phyloP scores from a whole-genome alignment of 92 coral and sea anemone genomes.

The Siderastrea siderea region DNA sequence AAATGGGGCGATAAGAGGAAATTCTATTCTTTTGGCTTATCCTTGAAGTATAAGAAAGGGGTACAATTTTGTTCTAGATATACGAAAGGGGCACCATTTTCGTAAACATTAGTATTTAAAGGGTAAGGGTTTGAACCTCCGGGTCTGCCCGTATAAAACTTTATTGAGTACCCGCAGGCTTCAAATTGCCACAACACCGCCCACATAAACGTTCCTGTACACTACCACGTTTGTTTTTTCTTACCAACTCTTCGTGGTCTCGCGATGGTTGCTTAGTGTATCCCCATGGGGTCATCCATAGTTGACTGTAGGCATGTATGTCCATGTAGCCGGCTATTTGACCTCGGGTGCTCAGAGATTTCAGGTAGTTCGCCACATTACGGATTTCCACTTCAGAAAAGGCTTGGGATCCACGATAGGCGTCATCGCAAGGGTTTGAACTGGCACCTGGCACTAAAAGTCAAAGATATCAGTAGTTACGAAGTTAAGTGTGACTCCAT shows the following conservation, averaged over 20 bases:
- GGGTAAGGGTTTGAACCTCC: too few species aligned
- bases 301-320: slow-evolving; percentile 85
- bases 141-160: too few species aligned
- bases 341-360: slow-evolving; percentile 15
- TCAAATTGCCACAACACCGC: background rate
- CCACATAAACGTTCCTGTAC: background rate
- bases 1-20: too few species aligned
- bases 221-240: background rate
- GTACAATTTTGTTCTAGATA: too few species aligned
- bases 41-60: too few species aligned
- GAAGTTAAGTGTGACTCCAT: too few species aligned
- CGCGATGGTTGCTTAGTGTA: slow-evolving; percentile 34
- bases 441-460: slow-evolving; percentile 78
- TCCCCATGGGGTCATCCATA: slow-evolving; percentile 94
- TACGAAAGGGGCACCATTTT: too few species aligned
- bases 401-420: slow-evolving; percentile 66
- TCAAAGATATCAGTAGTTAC: background rate
- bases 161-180: too few species aligned
- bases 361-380: slow-evolving; percentile 74
- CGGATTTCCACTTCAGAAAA: slow-evolving; percentile 76
- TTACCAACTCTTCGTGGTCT: slow-evolving; percentile 76
- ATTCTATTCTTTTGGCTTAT: too few species aligned
- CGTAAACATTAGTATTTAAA: too few species aligned
- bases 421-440: slow-evolving; percentile 65
- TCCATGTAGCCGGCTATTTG: slow-evolving; percentile 83